Conservation (phyloP, 2,888 invertebrate species). For the Drosophila vallismaia region DNA sequence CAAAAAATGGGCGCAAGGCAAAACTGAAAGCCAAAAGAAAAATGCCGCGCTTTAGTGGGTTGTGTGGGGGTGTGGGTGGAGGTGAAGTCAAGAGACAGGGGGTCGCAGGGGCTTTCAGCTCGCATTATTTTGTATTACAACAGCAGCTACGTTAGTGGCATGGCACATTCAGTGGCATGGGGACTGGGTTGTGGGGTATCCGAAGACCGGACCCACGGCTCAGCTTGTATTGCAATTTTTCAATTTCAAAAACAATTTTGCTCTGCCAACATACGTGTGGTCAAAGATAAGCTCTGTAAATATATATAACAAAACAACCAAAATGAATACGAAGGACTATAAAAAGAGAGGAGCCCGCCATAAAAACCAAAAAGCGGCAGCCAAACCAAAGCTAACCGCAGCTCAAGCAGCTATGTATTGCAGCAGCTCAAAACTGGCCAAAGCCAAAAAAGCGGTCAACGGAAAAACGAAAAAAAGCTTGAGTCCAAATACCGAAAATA, state of each 20-base stretch:
- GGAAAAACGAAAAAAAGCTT: constrained; percentile 1
- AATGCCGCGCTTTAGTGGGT: constrained; percentile 52
- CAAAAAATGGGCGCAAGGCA: constrained; percentile 56
- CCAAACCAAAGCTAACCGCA: constrained; percentile 73
- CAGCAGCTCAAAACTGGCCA: constrained; percentile 69
- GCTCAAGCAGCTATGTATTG: constrained; percentile 73
- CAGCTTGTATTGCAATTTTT: constrained; percentile 80
- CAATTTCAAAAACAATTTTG: constrained; percentile 81
- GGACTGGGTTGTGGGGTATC: background rate
- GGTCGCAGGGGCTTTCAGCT: constrained; percentile 16
- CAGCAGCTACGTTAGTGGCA: constrained; percentile 45
- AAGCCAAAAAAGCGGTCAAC: constrained; percentile 73
- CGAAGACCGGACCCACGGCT: constrained; percentile 57
- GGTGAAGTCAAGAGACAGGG: constrained; percentile 6
- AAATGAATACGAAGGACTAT: constrained; percentile 23
- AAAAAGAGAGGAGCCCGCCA: constrained; percentile 38
- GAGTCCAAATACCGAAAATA: constrained; percentile 23
- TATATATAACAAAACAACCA: constrained; percentile 57
- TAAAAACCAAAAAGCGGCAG: constrained; percentile 63
- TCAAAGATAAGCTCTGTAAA: constrained; percentile 81
- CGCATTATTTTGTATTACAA: constrained; percentile 77
- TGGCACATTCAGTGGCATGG: constrained; percentile 24
- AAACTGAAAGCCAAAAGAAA: constrained; percentile 63
- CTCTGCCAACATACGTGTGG: constrained; percentile 80
- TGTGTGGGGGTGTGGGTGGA: too few relatives aligned